These are phyloP conservation scores for Aphidius gifuensis DNA, from an alignment of 1,140 invertebrate genomes.

Conservation along the genomic window DNA sequence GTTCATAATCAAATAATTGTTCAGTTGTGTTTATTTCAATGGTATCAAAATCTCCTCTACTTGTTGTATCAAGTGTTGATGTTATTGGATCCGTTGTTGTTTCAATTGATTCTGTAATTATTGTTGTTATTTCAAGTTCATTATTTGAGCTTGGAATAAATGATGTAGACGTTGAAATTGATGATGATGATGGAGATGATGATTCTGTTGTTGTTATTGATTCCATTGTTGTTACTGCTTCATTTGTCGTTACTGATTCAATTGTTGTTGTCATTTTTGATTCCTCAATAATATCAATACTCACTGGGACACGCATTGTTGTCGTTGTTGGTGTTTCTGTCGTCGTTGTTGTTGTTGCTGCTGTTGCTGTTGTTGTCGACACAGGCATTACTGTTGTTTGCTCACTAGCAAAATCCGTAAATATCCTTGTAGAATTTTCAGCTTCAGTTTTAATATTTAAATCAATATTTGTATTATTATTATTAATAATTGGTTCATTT, in stretches of 20 bases:
- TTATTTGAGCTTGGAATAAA: not conserved
- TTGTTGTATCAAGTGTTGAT: not conserved
- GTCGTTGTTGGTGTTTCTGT: not conserved
- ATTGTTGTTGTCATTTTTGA: no score
- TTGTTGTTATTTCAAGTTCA: constrained; percentile 3
- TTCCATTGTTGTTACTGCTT: no score
- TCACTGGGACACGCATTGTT: not conserved
- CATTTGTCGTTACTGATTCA: no score
- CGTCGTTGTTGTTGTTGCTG: constrained; percentile 3
- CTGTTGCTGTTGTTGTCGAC: not conserved
- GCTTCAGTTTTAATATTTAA: no score
- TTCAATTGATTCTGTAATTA: constrained; percentile 13
- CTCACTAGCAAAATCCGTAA: no score
- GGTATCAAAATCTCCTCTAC: not conserved
- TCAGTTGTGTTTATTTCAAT: not conserved
- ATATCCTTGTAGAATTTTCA: no score
- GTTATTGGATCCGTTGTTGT: not conserved
- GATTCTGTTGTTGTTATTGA: not conserved
- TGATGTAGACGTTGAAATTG: not conserved
- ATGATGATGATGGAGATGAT: not conserved
- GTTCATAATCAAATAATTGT: no score
- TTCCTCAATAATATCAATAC: no score
- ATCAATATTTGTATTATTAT: no score
- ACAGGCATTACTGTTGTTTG: not conserved
- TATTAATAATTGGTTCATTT: no score